Conservation (phyloP, 2,113 vertebrate species). For the Pteruthius melanotis region DNA sequence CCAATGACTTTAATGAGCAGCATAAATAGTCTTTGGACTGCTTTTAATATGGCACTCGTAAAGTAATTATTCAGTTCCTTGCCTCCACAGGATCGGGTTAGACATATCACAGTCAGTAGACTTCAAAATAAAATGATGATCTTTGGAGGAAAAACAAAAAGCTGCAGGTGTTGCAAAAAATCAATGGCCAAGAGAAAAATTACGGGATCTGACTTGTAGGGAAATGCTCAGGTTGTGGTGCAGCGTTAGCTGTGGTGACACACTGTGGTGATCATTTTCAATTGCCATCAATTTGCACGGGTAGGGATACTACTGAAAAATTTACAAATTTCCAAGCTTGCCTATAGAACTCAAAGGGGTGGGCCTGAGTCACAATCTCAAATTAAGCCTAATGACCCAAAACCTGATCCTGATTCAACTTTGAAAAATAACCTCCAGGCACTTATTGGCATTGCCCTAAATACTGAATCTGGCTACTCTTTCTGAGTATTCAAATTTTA, state of each 20-base stretch:
- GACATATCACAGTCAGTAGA: neutral
- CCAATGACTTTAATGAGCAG: conserved; percentile 17
- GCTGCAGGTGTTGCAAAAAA: conserved; percentile 5
- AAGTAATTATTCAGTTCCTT: conserved; percentile 23
- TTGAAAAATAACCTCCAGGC: neutral
- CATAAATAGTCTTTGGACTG: neutral
- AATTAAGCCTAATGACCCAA: neutral
- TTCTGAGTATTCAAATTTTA: neutral
- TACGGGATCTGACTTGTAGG: neutral
- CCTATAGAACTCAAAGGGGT: neutral
- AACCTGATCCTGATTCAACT: neutral
- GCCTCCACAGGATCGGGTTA: neutral
- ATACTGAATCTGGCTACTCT: neutral
- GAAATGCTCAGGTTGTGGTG: neutral
- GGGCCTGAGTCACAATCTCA: neutral
- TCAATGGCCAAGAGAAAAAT: conserved; percentile 7
- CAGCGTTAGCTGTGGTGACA: conserved; percentile 3
- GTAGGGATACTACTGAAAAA: neutral
- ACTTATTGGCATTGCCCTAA: neutral
- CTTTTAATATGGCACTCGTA: neutral
- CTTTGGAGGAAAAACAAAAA: conserved; percentile 51
- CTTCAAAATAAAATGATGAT: conserved; percentile 14
- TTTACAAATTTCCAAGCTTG: neutral
- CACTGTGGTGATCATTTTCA: conserved; percentile 28
- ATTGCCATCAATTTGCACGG: neutral